Evolutionary conservation across 35 echinoderm and acorn worm genomes (phyloP), one percentile per base, ranked within the genome.

Genomic region (Apostichopus californicus): DNA sequence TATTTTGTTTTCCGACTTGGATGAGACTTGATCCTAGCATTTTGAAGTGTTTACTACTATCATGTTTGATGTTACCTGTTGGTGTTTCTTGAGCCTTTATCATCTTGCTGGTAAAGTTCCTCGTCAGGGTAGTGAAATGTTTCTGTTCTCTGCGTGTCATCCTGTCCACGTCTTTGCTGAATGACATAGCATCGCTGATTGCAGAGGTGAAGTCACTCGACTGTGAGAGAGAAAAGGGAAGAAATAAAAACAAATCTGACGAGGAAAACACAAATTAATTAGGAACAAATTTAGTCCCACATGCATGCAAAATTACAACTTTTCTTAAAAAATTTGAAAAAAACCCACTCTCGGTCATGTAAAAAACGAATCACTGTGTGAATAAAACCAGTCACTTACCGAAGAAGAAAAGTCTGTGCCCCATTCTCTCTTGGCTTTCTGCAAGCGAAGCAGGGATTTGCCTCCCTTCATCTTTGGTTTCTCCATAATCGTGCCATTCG

Each of bases 131-230:
- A 18, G 81, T 25, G 57, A 85, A 85, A 58, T 85, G 56, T 60
- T 22, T 59, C 81, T 58, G 81, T 58, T 85, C 81, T 23, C 52
- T 17, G 14, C 81, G 55, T 85, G 81, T 85, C 81, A 85, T 85
- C 18, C 56, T 59, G 81, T 85, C 57, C 6, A 58, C 20, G 14
- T 85, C 56, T 18, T 15, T 85, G 81, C 81, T 85, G 13, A 20
- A 8, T 20, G 81, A 85, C 17, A 17, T 61, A 6, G 55, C 81
- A 85, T 85, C 81, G 54, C 81, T 85, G 8, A 85, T 15, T 17
- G 14, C 81, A 55, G 81, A 85, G 17, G 14, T 52, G 1, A 85
- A 58, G 3, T 85, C 55, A 58, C 81, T 85, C 14, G 58, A 9
- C 58, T 61, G 58, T 9, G 34, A 46, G 34, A 46, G 34, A 46